phyloP scores from a whole-genome alignment of 1,140 invertebrate species.

The Drosophila littoralis region DNA sequence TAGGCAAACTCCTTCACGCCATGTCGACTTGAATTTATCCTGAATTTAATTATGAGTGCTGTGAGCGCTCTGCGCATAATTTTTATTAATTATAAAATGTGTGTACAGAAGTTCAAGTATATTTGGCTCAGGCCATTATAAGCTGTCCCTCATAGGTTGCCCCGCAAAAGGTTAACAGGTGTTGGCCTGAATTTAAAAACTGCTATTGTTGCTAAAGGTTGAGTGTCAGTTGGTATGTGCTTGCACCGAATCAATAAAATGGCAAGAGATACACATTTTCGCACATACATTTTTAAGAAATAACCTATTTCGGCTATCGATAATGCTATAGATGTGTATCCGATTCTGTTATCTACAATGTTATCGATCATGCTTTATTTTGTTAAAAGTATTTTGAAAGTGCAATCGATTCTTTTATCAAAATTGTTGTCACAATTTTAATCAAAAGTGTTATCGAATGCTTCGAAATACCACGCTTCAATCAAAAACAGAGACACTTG shows the following conservation, averaged over 20 bases:
- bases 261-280: no score
- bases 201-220: neutral
- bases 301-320: no score
- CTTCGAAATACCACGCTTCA: neutral
- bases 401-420: neutral
- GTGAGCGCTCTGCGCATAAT: constrained; percentile 41
- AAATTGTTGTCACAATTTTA: no score
- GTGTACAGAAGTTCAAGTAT: constrained; percentile 4
- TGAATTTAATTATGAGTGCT: constrained; percentile 66
- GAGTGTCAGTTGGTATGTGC: constrained; percentile 2
- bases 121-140: neutral
- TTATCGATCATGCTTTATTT: no score
- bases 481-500: no score
- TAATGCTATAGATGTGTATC: no score
- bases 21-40: constrained; percentile 57
- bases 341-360: no score
- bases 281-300: no score
- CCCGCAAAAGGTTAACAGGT: constrained; percentile 6
- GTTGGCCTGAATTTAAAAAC: neutral
- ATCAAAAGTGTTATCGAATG: no score
- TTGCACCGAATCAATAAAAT: constrained; percentile 9
- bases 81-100: constrained; percentile 55
- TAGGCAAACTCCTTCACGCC: constrained; percentile 29
- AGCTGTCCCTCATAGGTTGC: neutral
- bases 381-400: no score